These are phyloP conservation scores for Odocoileus hemionus DNA, from an alignment of 2,113 vertebrate species.

Conservation along the genomic window DNA sequence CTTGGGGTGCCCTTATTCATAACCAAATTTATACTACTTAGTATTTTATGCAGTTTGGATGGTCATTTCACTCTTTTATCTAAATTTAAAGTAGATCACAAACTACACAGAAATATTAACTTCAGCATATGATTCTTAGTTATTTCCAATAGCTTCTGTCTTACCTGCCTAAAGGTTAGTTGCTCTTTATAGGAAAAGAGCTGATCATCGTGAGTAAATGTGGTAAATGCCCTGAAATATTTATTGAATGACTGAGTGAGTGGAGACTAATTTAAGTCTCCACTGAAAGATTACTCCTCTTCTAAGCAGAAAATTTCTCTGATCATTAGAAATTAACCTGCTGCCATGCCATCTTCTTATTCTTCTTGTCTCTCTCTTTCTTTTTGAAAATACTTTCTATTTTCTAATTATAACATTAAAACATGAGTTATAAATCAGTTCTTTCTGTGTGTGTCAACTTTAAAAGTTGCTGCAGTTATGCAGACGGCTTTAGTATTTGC, in stretches of 20 bases:
- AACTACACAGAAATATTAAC: neutral
- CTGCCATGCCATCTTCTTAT: neutral
- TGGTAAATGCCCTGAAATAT: neutral
- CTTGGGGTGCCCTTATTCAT: neutral
- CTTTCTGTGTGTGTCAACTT: neutral
- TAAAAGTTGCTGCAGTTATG: neutral
- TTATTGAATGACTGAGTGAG: neutral
- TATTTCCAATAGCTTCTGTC: neutral
- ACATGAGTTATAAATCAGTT: neutral
- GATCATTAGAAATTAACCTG: neutral
- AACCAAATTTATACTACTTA: neutral
- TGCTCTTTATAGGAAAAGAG: neutral
- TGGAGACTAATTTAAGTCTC: too few relatives aligned
- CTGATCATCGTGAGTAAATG: rapidly evolving
- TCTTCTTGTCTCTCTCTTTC: neutral
- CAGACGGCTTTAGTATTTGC: neutral
- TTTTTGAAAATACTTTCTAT: neutral
- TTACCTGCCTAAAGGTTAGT: neutral
- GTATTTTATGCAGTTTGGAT: neutral
- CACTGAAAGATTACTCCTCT: neutral
- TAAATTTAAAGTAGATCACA: neutral
- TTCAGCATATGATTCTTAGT: neutral
- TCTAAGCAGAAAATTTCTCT: neutral
- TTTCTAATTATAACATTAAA: neutral
- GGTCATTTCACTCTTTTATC: neutral